Base-by-base conservation (phyloP, 2,888 invertebrate species). In the Pharmacophagus antenor region DNA sequence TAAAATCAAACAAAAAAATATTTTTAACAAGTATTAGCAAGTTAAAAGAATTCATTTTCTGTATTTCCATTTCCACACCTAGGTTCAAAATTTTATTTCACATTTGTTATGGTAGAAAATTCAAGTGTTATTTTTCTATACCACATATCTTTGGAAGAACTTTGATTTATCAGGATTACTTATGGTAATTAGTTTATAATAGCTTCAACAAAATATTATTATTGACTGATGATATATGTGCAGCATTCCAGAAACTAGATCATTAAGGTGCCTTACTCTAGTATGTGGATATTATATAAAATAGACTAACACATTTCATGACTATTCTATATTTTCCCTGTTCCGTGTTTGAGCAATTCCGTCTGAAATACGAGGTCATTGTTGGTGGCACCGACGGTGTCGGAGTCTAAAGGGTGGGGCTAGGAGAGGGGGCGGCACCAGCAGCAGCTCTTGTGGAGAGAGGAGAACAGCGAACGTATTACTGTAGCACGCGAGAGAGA, bases 291-390 rank as follows among this genome's bases (percentile, higher is more conserved):
- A 56, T 52, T 56, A 48, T 44, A 53, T 61, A 61, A 61, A 56
- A 56, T 58, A 55, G 49, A 23, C 46, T 8, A 53, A 52, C 56
- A 61, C 53, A 61, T 56, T 61, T 61, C 61, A 61, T 56, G 73
- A 76, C 85, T 80, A 83, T 85, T 85, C 84, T 79, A 77, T 78
- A 80, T 80, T 86, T 86, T 83, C 84, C 78, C 80, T 84, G 83
- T 86, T 86, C 88, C 80, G 79, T 85, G 83, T 88, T 89, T 83
- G 83, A 87, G 86, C 88, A 89, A 90, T 89, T 89, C 85, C 80
- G 80, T 76, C 88, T 89, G 84, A 89, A 90, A 89, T 90, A 90
- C 88, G 89, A 84, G 89, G 89, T 88, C 90, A 87, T 89, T 88
- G 89, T 87, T 85, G 88, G 87, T 87, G 86, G 87, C 87, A 85